Base-by-base conservation (phyloP, 2,888 invertebrate species). In the Halictus quadricinctus region DNA sequence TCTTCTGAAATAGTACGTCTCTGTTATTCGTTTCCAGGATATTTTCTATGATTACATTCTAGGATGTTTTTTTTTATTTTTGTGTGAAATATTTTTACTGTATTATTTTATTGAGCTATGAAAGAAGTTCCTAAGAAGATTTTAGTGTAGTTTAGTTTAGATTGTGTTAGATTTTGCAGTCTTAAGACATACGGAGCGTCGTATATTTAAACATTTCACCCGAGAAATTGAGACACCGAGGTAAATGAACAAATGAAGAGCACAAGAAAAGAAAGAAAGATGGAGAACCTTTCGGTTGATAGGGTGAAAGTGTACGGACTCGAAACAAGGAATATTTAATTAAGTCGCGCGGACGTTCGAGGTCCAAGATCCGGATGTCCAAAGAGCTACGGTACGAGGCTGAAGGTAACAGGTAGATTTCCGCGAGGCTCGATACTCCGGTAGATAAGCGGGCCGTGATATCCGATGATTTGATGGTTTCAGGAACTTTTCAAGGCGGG, bases 391-490 rank as follows among this genome's bases (percentile, higher is more conserved):
- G 48, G 50, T 12, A 25, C 72, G n/a, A 46, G 18, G 12, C 25
- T 29, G 15, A 21, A 66, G n/a, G 69, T 8, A 43, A 64, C 25
- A 48, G 29, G 29, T 29, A 29, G 29, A 29, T 29, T 29, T 29
- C 29, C 29, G 29, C 29, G 29, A 29, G 29, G 60, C 69, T 70
- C 36, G 43, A 84, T 69, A 64, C 48, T 25, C 76, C n/a, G 75
- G 29, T 29, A 84, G 84, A 85, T 80, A 80, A 77, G 50, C 60
- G 73, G 13, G 6, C 76, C 80, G 79, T 76, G 76, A 83, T 76
- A 73, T 41, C 79, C 48, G 80, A 84, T 77, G 76, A 84, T 80
- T 84, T 54, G 85, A 84, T 84, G 76, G 84, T 84, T 72, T 54
- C 50, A 80, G 76, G 46, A 85, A 85, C 15, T 84, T 80, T 64